Percentiles rank a stretch among this genome's conserved stretches.
Evolutionary conservation across 2,113 vertebrate species (phyloP).

Genomic region (Diphyllodes magnificus): DNA sequence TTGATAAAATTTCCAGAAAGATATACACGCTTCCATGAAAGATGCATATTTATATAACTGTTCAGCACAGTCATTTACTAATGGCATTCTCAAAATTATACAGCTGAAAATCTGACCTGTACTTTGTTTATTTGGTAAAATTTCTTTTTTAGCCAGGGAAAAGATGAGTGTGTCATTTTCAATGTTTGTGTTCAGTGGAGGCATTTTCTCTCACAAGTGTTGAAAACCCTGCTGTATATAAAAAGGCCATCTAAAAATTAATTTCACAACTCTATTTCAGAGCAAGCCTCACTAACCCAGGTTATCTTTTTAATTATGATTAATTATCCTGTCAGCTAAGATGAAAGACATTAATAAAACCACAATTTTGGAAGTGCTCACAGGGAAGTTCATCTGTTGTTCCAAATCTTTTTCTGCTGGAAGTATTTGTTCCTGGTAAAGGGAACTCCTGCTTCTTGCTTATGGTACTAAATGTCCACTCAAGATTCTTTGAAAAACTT

Average conservation of each 20-base stretch:
- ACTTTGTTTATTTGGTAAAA: not conserved
- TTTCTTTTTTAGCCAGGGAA: not conserved
- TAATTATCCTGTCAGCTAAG: slow-evolving; percentile 25
- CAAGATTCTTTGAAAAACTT: not conserved
- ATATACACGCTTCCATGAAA: not conserved
- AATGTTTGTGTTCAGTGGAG: not conserved
- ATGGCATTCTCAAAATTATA: not conserved
- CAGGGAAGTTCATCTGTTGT: not conserved
- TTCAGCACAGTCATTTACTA: not conserved
- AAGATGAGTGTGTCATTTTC: not conserved
- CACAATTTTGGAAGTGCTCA: not conserved
- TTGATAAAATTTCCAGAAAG: not conserved
- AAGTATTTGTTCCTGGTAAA: not conserved
- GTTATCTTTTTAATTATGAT: slow-evolving; percentile 42
- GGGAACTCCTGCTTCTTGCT: not conserved
- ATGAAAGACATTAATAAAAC: slow-evolving; percentile 31
- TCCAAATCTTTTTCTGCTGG: not conserved
- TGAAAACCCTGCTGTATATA: not conserved
- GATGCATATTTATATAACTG: not conserved
- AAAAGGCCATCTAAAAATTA: slow-evolving; percentile 5
- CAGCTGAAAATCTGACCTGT: not conserved
- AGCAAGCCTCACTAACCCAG: not conserved
- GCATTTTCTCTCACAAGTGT: not conserved
- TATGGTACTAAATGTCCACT: not conserved
- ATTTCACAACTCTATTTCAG: not conserved